phyloP scores from a whole-genome alignment of 64 coral and sea anemone genomes.

The Cladopsammia gracilis region DNA sequence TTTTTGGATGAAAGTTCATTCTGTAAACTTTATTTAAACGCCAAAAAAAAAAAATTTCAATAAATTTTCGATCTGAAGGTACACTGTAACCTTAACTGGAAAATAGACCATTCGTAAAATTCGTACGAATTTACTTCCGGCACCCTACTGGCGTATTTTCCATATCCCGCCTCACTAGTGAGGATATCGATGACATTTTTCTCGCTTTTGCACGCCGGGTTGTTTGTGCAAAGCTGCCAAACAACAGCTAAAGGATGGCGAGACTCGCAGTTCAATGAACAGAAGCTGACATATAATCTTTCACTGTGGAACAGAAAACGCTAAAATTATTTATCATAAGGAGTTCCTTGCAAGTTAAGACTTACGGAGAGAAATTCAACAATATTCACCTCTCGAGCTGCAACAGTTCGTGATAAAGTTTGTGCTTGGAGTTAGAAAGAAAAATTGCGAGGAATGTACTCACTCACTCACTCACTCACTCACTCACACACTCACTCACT shows the following conservation, averaged over 20 bases:
- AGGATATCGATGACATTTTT: conserved; percentile 38
- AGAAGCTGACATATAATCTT: not conserved
- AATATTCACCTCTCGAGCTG: not conserved
- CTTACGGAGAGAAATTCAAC: not conserved
- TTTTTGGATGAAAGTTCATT: too few relatives aligned
- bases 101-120: conserved; percentile 39
- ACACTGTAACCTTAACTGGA: too few relatives aligned
- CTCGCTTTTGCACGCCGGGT: not conserved
- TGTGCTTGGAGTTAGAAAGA: not conserved
- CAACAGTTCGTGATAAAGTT: not conserved
- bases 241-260: not conserved
- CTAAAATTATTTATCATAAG: not conserved
- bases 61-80: too few relatives aligned
- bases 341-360: not conserved
- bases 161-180: conserved; percentile 38
- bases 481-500: too few relatives aligned
- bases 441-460: too few relatives aligned
- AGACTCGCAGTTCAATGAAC: not conserved
- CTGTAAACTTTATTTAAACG: too few relatives aligned
- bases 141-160: conserved; percentile 30
- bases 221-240: not conserved
- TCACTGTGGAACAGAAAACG: not conserved
- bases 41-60: too few relatives aligned
- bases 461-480: too few relatives aligned
- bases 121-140: conserved; percentile 29